Base-by-base conservation (phyloP, 2,797 vertebrate genomes). In the Poeciliopsis presidionis region DNA sequence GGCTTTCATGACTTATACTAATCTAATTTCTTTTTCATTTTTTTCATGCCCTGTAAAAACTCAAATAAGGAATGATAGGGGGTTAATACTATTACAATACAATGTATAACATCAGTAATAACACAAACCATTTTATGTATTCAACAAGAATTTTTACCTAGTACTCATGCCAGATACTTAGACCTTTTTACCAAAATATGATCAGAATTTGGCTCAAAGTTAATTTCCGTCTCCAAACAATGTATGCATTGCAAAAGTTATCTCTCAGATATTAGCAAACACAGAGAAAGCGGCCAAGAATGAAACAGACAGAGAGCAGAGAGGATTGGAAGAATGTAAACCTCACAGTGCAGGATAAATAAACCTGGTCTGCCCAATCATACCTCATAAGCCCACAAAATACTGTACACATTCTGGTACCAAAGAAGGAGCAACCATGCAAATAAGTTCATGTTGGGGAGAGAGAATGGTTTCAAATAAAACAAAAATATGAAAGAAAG, bases 311-410 rank as follows among this genome's bases (percentile, higher is more conserved):
- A 81, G 90, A 92, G 90, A 92, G 91, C 88, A 89, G 89, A 87
- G 90, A 91, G 90, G 86, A 87, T 89, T 88, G 89, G 86, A 93
- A 91, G 92, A 94, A 94, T 94, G 94, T 94, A 94, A 94, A 94
- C 94, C 90, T 92, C 86, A 88, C 88, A 86, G 91, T 51, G 85
- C 86, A 93, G 92, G 83, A 94, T 94, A 94, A 94, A 94, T 93
- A 94, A 94, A 94, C 91, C 92, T 92, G 90, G 84, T 83, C 92
- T 91, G 86, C 83, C 88, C 89, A 88, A 90, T 93, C 93, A 93
- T 91, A 92, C 89, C 91, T 89, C 91, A 87, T 91, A 88, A 92
- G 85, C 91, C 90, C 88, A 87, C 88, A 89, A 87, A 92, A 93
- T 88, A 86, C 91, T 86, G 88, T 65, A 18, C 89, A 91, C 89